Conservation (phyloP, 2,888 invertebrate species). For the Hirtodrosophila cameraria region DNA sequence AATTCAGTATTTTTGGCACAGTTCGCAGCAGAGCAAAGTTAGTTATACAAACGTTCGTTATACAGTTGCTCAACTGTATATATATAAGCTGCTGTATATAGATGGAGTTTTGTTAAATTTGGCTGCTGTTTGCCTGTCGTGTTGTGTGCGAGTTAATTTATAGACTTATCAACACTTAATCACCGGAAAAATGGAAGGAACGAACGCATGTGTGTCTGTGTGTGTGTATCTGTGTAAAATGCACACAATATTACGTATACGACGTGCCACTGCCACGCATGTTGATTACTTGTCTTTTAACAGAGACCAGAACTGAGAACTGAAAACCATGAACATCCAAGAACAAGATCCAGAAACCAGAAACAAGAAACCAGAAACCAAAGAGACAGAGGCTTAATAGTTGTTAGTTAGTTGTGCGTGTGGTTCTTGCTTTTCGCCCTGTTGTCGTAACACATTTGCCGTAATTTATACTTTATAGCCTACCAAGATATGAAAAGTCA, state of each 20-base stretch:
- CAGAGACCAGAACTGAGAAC: slow-evolving; percentile 11
- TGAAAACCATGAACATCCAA: slow-evolving; percentile 7
- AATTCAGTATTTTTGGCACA: too few relatives aligned
- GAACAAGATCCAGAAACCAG: background rate
- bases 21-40: too few relatives aligned
- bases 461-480: slow-evolving; percentile 80
- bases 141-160: slow-evolving; percentile 68
- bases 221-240: too few relatives aligned
- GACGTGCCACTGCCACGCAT: slow-evolving; percentile 63
- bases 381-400: slow-evolving; percentile 70
- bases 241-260: slow-evolving; percentile 48
- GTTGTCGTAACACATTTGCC: slow-evolving; percentile 66
- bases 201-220: slow-evolving; percentile 48
- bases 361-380: background rate
- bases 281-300: slow-evolving; percentile 64
- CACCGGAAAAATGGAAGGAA: slow-evolving; percentile 76
- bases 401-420: slow-evolving; percentile 80
- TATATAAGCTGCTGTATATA: too few relatives aligned
- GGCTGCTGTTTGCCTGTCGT: slow-evolving; percentile 52
- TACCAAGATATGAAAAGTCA: slow-evolving; percentile 76
- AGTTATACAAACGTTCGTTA: too few relatives aligned
- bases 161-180: slow-evolving; percentile 80
- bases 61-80: too few relatives aligned
- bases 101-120: too few relatives aligned
- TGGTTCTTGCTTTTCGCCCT: slow-evolving; percentile 18